Percentiles rank a stretch among this genome's conserved stretches.
phyloP scores from a whole-genome alignment of 2,888 invertebrate species.

The Ferrisia virgata region DNA sequence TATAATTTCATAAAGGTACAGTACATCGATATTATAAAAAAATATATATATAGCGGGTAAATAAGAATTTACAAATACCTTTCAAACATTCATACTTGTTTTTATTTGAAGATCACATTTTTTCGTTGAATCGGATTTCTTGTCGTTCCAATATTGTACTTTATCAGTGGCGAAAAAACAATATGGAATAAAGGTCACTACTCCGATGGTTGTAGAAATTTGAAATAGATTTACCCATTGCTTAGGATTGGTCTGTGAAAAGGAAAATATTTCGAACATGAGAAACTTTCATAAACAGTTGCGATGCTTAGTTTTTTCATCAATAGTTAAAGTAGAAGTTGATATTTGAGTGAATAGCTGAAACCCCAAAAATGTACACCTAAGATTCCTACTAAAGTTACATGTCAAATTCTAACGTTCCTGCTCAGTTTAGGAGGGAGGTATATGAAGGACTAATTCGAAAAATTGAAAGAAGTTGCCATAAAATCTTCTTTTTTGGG shows the following conservation, averaged over 20 bases:
- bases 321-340: too few relatives aligned
- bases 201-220: not conserved
- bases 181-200: slow-evolving; percentile 51
- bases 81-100: not conserved
- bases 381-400: too few relatives aligned
- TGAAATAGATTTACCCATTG: slow-evolving; percentile 7
- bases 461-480: too few relatives aligned
- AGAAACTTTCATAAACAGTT: too few relatives aligned
- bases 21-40: not conserved
- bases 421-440: too few relatives aligned
- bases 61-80: not conserved
- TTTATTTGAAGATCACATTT: not conserved
- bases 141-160: slow-evolving; percentile 61
- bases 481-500: too few relatives aligned
- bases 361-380: too few relatives aligned
- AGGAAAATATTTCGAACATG: too few relatives aligned
- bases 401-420: too few relatives aligned
- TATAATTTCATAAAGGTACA: not conserved
- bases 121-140: not conserved
- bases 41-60: not conserved
- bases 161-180: slow-evolving; percentile 59
- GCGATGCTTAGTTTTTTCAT: too few relatives aligned
- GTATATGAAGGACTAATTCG: too few relatives aligned
- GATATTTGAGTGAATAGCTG: too few relatives aligned
- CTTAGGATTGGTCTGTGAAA: not conserved